A percentile compares a stretch with the other conserved stretches of the same genome.
Conservation (phyloP, 2,797 vertebrate species). For the Squalus acanthias region DNA sequence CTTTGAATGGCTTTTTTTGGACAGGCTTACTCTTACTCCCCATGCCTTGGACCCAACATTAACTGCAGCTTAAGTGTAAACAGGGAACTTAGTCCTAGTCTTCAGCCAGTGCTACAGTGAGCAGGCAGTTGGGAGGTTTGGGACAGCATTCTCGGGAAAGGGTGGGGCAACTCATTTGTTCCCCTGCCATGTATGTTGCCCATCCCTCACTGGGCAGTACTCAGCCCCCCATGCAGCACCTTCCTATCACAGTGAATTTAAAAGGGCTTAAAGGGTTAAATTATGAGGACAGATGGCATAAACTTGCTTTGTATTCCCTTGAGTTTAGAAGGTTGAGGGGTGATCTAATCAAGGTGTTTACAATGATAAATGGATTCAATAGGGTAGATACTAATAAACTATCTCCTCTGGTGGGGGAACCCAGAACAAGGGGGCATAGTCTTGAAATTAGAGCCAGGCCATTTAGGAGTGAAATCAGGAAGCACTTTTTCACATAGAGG, state of each 20-base stretch:
- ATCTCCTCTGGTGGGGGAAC: background rate
- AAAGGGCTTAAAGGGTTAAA: background rate
- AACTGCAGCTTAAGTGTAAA: background rate
- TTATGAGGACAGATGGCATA: background rate
- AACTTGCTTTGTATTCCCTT: background rate
- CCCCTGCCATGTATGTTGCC: background rate
- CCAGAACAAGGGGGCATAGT: background rate
- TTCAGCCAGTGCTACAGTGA: background rate
- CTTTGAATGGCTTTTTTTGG: background rate
- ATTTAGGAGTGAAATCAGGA: background rate
- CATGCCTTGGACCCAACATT: background rate
- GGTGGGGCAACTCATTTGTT: background rate
- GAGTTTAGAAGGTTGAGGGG: background rate
- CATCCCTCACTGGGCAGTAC: background rate
- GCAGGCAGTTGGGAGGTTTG: background rate
- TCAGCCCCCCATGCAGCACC: background rate
- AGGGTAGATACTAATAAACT: background rate
- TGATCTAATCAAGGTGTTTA: background rate
- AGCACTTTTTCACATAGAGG: background rate
- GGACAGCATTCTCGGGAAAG: background rate
- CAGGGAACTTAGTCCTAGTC: background rate
- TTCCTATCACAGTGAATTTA: background rate
- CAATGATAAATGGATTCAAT: background rate
- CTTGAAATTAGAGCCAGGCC: background rate
- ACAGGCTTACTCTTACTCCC: background rate